Percentiles rank a stretch among this genome's conserved stretches.
Evolutionary conservation across 2,888 invertebrate genomes (phyloP).

Genomic region (Eilema sororculum): DNA sequence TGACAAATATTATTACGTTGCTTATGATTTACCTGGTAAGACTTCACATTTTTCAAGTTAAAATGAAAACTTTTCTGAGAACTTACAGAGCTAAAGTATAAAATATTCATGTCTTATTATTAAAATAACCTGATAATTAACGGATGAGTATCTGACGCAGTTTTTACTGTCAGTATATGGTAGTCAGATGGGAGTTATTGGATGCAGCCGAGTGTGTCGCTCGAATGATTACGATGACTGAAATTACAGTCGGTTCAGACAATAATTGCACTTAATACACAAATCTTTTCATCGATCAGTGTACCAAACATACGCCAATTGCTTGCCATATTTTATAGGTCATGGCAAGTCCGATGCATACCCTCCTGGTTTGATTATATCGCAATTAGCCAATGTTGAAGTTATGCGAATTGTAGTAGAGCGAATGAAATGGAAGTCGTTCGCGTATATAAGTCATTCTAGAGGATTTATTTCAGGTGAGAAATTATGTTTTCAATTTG

Average conservation of each 20-base stretch:
- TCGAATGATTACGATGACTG: neutral
- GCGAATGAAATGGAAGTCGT: conserved; percentile 61
- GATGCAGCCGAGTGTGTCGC: neutral
- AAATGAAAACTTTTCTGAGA: neutral
- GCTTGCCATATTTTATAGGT: conserved; percentile 55
- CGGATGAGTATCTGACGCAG: no score
- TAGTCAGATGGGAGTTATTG: no score
- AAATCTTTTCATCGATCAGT: neutral
- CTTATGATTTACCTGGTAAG: conserved; percentile 80
- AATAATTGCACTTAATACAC: neutral
- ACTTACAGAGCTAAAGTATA: neutral
- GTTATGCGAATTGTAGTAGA: conserved; percentile 52
- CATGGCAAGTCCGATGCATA: conserved; percentile 86
- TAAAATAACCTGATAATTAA: neutral
- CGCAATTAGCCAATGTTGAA: conserved; percentile 46
- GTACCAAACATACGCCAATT: neutral
- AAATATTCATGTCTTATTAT: neutral
- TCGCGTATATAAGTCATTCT: conserved; percentile 65
- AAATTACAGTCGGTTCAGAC: neutral
- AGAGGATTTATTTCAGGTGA: conserved; percentile 61
- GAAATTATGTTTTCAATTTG: neutral
- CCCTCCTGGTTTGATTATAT: conserved; percentile 61
- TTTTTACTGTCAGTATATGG: no score
- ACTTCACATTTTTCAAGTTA: neutral
- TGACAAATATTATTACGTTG: conserved; percentile 58